Evolutionary conservation across 2,113 vertebrate genomes (phyloP).

Genomic region (Lophotis ruficrista): DNA sequence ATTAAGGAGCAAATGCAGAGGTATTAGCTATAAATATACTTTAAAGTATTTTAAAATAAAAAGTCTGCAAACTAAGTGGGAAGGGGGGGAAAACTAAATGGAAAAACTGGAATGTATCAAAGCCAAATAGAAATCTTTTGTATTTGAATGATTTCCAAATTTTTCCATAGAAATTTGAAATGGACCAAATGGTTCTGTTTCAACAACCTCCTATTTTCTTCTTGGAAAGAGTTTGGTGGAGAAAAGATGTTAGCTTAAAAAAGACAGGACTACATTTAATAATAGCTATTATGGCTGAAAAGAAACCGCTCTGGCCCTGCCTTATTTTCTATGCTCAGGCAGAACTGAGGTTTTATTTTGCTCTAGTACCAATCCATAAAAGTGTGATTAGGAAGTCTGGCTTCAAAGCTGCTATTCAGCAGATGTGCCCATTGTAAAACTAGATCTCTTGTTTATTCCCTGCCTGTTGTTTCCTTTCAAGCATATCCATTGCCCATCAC

Average conservation of each 20-base stretch:
- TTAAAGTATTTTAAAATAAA: neutral
- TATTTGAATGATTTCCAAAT: neutral
- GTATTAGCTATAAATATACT: neutral
- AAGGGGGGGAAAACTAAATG: neutral
- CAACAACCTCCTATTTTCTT: neutral
- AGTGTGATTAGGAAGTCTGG: neutral
- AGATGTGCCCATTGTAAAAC: slow-evolving; percentile 24
- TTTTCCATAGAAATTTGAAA: neutral
- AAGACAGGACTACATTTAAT: neutral
- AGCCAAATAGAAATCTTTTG: neutral
- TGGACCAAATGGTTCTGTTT: neutral
- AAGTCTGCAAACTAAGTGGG: neutral
- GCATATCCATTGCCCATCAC: neutral
- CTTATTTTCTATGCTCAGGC: neutral
- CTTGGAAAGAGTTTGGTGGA: neutral
- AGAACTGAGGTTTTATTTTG: neutral
- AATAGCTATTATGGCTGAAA: neutral
- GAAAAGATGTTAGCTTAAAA: neutral
- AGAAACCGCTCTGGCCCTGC: neutral
- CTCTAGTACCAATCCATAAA: neutral
- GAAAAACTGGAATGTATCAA: neutral
- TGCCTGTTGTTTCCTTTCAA: neutral
- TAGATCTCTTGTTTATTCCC: neutral
- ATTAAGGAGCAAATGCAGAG: neutral
- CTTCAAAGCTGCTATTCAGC: neutral